phyloP scores from a whole-genome alignment of 2,797 vertebrate genomes.

The Pitangus sulphuratus region DNA sequence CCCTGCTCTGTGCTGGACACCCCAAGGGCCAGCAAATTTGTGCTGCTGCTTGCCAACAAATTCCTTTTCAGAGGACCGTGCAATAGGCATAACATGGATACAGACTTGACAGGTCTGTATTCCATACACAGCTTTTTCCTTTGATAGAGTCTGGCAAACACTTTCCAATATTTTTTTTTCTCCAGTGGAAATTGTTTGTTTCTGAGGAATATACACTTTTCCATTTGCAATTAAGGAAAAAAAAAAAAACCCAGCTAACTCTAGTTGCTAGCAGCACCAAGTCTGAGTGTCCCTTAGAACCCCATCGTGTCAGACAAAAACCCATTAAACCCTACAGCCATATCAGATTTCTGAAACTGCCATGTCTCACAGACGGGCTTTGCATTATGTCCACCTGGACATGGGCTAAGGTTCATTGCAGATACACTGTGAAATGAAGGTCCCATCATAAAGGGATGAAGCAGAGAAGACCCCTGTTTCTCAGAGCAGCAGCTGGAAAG shows the following conservation, averaged over 20 bases:
- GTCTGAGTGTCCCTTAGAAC: not conserved
- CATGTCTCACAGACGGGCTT: not conserved
- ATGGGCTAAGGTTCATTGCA: not conserved
- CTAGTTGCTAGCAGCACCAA: not conserved
- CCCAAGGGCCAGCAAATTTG: not conserved
- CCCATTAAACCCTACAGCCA: not conserved
- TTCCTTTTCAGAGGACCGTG: not conserved
- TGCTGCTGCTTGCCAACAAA: not conserved
- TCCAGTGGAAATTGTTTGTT: not conserved
- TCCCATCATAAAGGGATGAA: not conserved
- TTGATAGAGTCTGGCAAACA: not conserved
- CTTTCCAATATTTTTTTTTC: not conserved
- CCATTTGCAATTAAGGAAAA: not conserved
- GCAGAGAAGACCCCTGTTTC: not conserved
- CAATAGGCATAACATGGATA: no score
- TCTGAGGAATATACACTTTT: not conserved
- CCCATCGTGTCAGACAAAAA: not conserved
- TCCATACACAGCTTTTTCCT: not conserved
- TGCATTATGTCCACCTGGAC: not conserved
- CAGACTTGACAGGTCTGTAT: not conserved
- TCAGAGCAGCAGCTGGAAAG: not conserved
- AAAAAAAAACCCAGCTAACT: not conserved
- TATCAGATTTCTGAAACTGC: not conserved
- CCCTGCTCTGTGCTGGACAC: not conserved
- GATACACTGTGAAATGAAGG: not conserved